These are phyloP conservation scores for Beaufortia kweichowensis DNA, from an alignment of 2,113 vertebrate species.

Conservation along the genomic window DNA sequence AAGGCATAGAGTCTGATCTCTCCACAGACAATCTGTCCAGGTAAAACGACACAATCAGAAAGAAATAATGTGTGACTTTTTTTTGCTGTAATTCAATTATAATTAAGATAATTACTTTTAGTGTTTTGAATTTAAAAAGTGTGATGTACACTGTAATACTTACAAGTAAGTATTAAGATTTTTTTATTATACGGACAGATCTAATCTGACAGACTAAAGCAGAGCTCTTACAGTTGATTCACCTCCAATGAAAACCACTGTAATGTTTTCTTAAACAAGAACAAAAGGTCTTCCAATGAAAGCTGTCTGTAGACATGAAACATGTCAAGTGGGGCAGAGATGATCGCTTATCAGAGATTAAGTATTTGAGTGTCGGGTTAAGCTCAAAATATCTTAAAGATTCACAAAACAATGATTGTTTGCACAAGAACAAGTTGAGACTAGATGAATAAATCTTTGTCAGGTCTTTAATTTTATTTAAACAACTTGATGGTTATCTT, in stretches of 20 bases:
- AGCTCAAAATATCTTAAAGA: not conserved
- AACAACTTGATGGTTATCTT: too few relatives aligned
- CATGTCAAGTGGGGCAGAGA: not conserved
- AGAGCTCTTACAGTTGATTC: conserved; percentile 28
- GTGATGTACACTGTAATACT: too few relatives aligned
- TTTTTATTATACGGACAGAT: not conserved
- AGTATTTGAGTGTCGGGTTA: conserved; percentile 1
- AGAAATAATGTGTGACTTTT: too few relatives aligned
- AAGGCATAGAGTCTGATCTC: conserved; percentile 70
- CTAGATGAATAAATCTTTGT: not conserved
- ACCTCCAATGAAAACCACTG: conserved; percentile 39
- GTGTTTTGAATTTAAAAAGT: conserved; percentile 20
- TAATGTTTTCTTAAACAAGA: conserved; percentile 22
- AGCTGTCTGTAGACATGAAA: not conserved
- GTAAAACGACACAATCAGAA: conserved; percentile 58
- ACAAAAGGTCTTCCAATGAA: not conserved
- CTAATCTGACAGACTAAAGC: conserved; percentile 25
- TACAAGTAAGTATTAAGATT: too few relatives aligned
- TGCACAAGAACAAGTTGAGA: not conserved
- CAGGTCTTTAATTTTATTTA: too few relatives aligned
- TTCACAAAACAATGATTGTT: not conserved
- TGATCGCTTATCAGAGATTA: not conserved
- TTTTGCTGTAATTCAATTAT: not conserved
- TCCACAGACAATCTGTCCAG: conserved; percentile 83
- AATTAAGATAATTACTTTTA: not conserved